Evolutionary conservation across 1,140 invertebrate genomes (phyloP), one percentile per base, ranked within the genome.

Genomic region (Drosophila novamexicana): DNA sequence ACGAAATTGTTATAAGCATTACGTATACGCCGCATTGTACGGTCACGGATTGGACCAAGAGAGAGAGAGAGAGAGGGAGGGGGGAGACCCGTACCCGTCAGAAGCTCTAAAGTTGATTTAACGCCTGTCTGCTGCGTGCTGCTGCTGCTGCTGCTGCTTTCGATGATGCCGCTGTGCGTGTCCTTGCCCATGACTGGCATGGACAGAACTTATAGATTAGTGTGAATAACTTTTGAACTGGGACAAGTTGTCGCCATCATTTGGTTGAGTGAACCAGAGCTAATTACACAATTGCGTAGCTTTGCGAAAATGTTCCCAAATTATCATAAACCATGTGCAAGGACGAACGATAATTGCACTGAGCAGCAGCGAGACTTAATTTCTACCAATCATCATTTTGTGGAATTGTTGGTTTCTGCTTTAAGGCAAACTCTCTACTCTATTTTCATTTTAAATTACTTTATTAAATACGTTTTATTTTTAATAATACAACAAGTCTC

Each of bases 241-340:
- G 54, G 82, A 75, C 78, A 77, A 86, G 52, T 69, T 77, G 81
- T 73, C 81, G 81, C 77, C 81, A 57, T 67, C 56, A 49, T 68
- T 66, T 57, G 58, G 53, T 16, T 7, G 39, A 73, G 22, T 42
- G 75, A 59, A 50, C 50, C 54, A 34, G 52, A 78, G 54, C 76
- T 81, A 85, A 85, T 85, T 85, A 81, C 62, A 42, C 44, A 61
- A 84, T 54, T 83, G 81, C 44, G 16, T 9, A 50, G 22, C 22
- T 59, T 45, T 39, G 12, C 39, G 14, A 40, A 66, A 62, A 16
- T 52, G 29, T 18, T 42, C 7, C 36, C 8, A 45, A 50, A 61
- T 68, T 61, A 32, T 61, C 57, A 69, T 59, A 47, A 59, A 45
- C 42, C 56, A 59, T 18, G 39, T 16, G 45, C 59, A 39, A 49